Base-by-base conservation (phyloP, 2,888 invertebrate species). In the Rotaria sp. region DNA sequence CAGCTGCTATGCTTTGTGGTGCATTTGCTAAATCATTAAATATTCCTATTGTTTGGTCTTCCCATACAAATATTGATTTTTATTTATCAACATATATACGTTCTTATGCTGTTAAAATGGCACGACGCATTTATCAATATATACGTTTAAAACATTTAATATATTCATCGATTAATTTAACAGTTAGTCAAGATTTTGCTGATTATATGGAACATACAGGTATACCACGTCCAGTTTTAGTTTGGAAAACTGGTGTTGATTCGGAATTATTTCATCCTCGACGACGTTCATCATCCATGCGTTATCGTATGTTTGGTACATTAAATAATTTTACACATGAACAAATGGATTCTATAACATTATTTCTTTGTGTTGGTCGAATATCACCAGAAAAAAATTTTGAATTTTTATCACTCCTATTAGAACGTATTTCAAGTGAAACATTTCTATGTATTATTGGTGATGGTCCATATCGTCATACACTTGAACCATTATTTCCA, bases 181-280 rank as follows among this genome's bases (percentile, higher is more conserved):
- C 87, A 38, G 87, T 87, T n/a, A 85, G 85, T 74, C 50, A 50
- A 24, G 85, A 87, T 85, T 87, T 87, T 84, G 87, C 84, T 21
- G 80, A 84, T 18, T 59, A 84, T 45, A 30, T 87, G 41, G 45
- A 84, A 30, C 13, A 85, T 35, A 85, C 75, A 67, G 87, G 87
- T 52, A 75, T 85, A 52, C 74, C 84, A 24, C 30, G 59, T 35
- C 35, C 57, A 48, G 84, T 87, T 45, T 55, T 84, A 55, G 86
- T 87, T 18, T 87, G 87, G 87, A 87, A 74, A 50, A 87, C 87
- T 45, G 87, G 87, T 57, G 87, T 87, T 80, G 85, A 87, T 30
- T 85, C 87, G 0, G 74, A 87, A 45, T 35, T 41, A 38, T 87
- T 87, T 55, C 52, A 59, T 85, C 87, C 87, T 15, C 41, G 18